A percentile compares a stretch with the other conserved stretches of the same genome.
Evolutionary conservation across 1,140 invertebrate genomes (phyloP).

Genomic region (Phenacoccus solenopsis): DNA sequence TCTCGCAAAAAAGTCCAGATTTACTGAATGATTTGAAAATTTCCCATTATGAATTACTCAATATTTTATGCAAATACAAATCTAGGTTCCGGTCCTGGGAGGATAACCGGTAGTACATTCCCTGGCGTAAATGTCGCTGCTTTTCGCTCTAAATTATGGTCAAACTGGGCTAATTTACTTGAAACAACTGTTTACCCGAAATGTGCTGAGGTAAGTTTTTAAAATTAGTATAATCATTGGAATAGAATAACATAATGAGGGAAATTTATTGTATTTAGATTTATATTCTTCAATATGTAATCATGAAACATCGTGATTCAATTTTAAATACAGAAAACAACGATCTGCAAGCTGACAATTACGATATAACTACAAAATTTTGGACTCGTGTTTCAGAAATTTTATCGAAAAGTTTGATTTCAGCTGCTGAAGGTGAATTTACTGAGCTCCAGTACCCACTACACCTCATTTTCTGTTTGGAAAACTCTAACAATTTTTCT

Average conservation of each 20-base stretch:
- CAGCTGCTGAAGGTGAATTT: not conserved
- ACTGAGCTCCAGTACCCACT: too few species aligned
- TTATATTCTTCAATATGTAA: not conserved
- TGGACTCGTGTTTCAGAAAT: not conserved
- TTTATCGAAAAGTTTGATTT: not conserved
- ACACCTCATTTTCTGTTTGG: too few species aligned
- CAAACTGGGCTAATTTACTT: conserved; percentile 47
- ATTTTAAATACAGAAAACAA: not conserved
- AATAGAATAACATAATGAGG: conserved; percentile 29
- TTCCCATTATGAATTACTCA: not conserved
- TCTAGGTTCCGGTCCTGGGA: conserved; percentile 43
- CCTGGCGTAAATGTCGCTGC: conserved; percentile 46
- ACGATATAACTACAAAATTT: not conserved
- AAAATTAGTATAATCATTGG: not conserved
- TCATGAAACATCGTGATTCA: not conserved
- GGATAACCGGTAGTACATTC: conserved; percentile 46
- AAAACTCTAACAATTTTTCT: not conserved
- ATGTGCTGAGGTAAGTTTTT: conserved; percentile 25
- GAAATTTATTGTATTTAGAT: conserved; percentile 25
- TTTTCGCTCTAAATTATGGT: conserved; percentile 61
- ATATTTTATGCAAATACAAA: not conserved
- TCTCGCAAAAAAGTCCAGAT: too few species aligned
- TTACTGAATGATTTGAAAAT: too few species aligned
- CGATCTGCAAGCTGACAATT: not conserved
- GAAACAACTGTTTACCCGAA: conserved; percentile 22